Evolutionary conservation across 1,140 invertebrate genomes (phyloP), one percentile per base, ranked within the genome.

Genomic region (Rhopalosiphum padi): DNA sequence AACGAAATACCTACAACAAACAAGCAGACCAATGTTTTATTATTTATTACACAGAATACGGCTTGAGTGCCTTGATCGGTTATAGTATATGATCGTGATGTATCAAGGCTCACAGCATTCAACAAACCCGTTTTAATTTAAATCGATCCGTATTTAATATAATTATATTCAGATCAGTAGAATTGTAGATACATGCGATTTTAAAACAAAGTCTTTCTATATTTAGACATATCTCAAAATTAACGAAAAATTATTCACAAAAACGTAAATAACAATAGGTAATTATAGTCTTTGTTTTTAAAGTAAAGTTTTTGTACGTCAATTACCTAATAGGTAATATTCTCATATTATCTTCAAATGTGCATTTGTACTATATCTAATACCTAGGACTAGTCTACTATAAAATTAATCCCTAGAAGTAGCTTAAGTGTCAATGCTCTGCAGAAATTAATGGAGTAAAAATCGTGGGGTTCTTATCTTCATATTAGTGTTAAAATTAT

Each of bases 41-140:
- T 41, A 41, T 41, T 41, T 51, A 51, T 51, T 51, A 51, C 21
- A 51, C 15, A 18, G 18, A 51, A 51, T 51, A 60, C 15, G n/a
- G 60, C 60, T 68, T n/a, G 60, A 77, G 60, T 77, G 60, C 60
- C 60, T 77, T 77, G 60, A 77, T 77, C 60, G 60, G 30, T n/a
- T 5, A 77, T 68, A 30, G 60, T 68, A 77, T n/a, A n/a, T 18
- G n/a, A 15, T 77, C 3, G 15, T 77, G n/a, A 68, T 77, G 60
- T 77, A n/a, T 77, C 60, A 77, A 77, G 60, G 60, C 30, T 77
- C 60, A n/a, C 60, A n/a, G 60, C 60, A 77, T 77, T 77, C 60
- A n/a, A 35, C 15, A 77, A 77, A 77, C 60, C 60, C 60, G 60
- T 77, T 77, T 77, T 77, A n/a, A n/a, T 77, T 77, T 77, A n/a